Evolutionary conservation across 2,113 vertebrate species (phyloP), one percentile per base, ranked within the genome.

Genomic region (Odocoileus hemionus): DNA sequence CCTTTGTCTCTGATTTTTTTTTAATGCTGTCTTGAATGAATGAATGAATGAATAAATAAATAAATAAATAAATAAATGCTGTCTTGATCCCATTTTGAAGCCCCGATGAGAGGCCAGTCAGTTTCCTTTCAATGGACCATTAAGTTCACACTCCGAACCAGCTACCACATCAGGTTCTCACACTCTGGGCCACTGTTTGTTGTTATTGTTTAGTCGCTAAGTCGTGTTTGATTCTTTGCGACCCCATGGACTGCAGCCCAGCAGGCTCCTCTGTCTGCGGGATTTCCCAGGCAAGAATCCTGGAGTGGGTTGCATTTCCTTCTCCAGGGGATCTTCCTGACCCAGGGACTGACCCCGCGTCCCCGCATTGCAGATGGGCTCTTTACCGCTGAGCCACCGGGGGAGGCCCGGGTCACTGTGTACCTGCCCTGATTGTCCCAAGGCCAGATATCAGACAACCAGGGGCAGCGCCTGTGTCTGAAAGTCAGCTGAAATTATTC

Each of bases 321-420:
- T 76, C 70, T 76, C 23, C 39, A 26, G 23, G 39, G 70, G 6
- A 15, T 43, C 39, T 26, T 76, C 70, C 70, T 76, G 39, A 43
- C 70, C 12, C 39, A 76, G 39, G 23, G 36, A 43, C 6, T 26
- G 39, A 70, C 7, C 70, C 23, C 3, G 0, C 0, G 1, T 43
- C 6, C 23, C 70, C 26, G 39, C 70, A 26, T 36, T 43, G 70
- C 39, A 76, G 70, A 43, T 26, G 39, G 70, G 1, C 23, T 76
- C 12, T 76, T 76, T 26, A 76, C 70, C 12, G 7, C 36, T 76
- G 70, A 14, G 23, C 39, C 39, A 25, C 70, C 21, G 3, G 70
- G 36, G 2, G 25, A 43, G 11, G 21, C 11, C 7, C 1, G 7
- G 52, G 25, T 26, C 43, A 30, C 28, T 39, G 16, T 36, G 54